Conservation (phyloP, 2,888 invertebrate species). For the Habrosyne pyritoides region DNA sequence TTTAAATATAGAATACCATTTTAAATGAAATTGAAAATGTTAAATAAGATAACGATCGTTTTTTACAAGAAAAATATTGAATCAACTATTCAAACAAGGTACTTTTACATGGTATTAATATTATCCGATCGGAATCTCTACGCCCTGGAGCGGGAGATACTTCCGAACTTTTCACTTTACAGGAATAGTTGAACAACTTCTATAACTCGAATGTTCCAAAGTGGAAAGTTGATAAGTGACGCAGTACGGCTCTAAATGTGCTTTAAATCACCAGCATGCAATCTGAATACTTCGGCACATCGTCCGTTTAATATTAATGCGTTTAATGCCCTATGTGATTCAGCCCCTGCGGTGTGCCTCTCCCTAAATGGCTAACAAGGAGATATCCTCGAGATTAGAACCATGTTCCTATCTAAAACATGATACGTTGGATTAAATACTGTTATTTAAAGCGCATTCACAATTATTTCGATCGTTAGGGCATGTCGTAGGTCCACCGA, state of each 20-base stretch:
- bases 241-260: slow-evolving; percentile 18
- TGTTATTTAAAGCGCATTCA: slow-evolving; percentile 19
- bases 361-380: slow-evolving; percentile 10
- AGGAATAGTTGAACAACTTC: slow-evolving; percentile 43
- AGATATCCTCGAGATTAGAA: slow-evolving; percentile 43
- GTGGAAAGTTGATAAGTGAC: slow-evolving; percentile 41
- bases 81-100: background rate
- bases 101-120: background rate
- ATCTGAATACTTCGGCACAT: slow-evolving; percentile 7
- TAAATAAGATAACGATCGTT: no score
- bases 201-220: slow-evolving; percentile 30
- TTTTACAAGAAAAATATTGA: no score
- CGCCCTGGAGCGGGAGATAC: slow-evolving; percentile 20
- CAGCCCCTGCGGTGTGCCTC: slow-evolving; percentile 39
- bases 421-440: slow-evolving; percentile 37
- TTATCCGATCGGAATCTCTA: background rate
- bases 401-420: slow-evolving; percentile 49
- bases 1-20: no score
- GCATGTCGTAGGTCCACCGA: slow-evolving; percentile 1
- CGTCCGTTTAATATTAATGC: slow-evolving; percentile 60
- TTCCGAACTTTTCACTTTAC: slow-evolving; percentile 45
- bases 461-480: slow-evolving; percentile 1
- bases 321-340: slow-evolving; percentile 40
- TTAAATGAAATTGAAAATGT: no score
- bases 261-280: slow-evolving; percentile 18